Base-by-base conservation (phyloP, 1,140 invertebrate species). In the Ostrea edulis region DNA sequence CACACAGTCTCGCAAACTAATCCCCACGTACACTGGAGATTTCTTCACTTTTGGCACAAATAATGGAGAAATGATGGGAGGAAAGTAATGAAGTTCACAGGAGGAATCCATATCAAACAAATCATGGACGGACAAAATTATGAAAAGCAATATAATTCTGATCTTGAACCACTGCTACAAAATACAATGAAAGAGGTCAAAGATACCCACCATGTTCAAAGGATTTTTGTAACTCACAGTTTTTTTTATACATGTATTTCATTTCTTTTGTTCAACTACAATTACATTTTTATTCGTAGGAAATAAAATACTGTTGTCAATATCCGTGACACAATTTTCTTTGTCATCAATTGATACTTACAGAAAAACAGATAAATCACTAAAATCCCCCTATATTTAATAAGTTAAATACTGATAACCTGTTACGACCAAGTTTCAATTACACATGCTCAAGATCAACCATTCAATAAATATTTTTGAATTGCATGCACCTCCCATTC, bases 51-150 rank as follows among this genome's bases (percentile, higher is more conserved):
- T 77, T 77, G 68, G 68, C 68, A 77, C 68, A 77, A 77, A 77
- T 29, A 77, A 25, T 77, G 68, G 29, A 29, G 68, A 77, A 14
- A 77, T 14, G 12, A 77, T 77, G 68, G 22, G 68, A 35, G 68
- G 25, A 62, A 77, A 77, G 25, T 77, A 14, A 12, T 29, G 25
- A 77, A 7, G 29, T 11, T 77, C 12, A 29, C 25, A 77, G 68
- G 25, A 77, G 29, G 68, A 77, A 29, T 77, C 68, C 22, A 77
- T 29, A 77, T 77, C 29, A 77, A 77, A 62, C 58, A 62, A 62
- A 77, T 77, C 8, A 77, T 77, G 68, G 68, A 77, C 68, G 68
- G 68, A 77, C 22, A 77, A 77, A 77, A 77, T 77, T 22, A 77
- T 29, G 12, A 77, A 77, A 77, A 77, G 17, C 20, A 62, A 20